A percentile compares a stretch with the other conserved stretches of the same genome.
Evolutionary conservation across 2,888 invertebrate genomes (phyloP).

Genomic region (Dyspetes luteomarginatus): DNA sequence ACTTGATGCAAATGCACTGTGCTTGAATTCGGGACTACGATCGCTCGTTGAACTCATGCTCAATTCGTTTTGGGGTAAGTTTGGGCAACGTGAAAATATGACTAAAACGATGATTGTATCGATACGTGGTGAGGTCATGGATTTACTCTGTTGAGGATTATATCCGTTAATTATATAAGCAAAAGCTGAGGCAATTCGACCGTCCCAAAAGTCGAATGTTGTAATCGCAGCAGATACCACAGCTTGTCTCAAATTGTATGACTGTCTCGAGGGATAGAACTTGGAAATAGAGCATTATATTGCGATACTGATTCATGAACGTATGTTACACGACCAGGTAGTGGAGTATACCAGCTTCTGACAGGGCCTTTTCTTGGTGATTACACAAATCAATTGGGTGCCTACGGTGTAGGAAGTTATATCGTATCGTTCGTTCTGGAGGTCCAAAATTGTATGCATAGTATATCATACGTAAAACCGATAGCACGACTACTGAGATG

Average conservation of each 20-base stretch:
- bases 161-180: slow-evolving; percentile 58
- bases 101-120: not conserved
- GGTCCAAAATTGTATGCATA: slow-evolving; percentile 70
- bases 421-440: not conserved
- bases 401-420: not conserved
- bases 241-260: slow-evolving; percentile 6
- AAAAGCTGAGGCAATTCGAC: slow-evolving; percentile 32
- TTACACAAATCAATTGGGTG: not conserved
- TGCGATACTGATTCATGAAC: not conserved
- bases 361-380: slow-evolving; percentile 61
- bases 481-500: slow-evolving; percentile 33
- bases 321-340: not conserved
- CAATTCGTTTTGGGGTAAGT: slow-evolving; percentile 56
- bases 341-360: slow-evolving; percentile 55
- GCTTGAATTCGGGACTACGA: slow-evolving; percentile 47
- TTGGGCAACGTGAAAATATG: slow-evolving; percentile 32
- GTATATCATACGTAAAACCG: slow-evolving; percentile 10
- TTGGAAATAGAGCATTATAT: slow-evolving; percentile 3
- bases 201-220: too few species aligned
- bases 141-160: too few species aligned
- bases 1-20: not conserved
- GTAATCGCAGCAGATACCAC: slow-evolving; percentile 1
- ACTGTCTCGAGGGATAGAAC: not conserved
- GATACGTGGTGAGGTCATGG: not conserved
- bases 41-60: slow-evolving; percentile 34